Conservation (phyloP, 2,888 invertebrate genomes). For the Dendrolimus pini region DNA sequence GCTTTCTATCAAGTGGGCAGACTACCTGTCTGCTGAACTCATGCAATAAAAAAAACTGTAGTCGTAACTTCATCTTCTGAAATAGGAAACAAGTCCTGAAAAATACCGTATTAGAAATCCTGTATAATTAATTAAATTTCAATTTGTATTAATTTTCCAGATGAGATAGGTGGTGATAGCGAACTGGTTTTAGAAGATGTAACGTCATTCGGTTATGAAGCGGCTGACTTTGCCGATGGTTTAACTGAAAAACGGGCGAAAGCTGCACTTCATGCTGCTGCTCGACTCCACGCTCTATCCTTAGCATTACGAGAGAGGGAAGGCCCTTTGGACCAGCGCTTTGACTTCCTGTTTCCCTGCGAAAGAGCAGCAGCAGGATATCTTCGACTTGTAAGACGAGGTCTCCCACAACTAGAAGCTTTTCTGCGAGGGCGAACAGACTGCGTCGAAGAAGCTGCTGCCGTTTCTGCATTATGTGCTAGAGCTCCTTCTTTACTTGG, state of each 20-base stretch:
- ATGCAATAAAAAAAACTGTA: too few relatives aligned
- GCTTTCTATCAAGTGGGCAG: too few relatives aligned
- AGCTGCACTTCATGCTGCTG: conserved; percentile 83
- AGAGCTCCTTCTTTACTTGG: conserved; percentile 84
- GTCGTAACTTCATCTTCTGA: too few relatives aligned
- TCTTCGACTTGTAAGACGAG: conserved; percentile 85
- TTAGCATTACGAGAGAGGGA: conserved; percentile 70
- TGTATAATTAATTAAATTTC: too few relatives aligned
- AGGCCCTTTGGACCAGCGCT: conserved; percentile 63
- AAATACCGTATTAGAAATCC: too few relatives aligned
- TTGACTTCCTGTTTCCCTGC: conserved; percentile 84
- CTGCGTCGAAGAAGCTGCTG: conserved; percentile 76
- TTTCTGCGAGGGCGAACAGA: conserved; percentile 82
- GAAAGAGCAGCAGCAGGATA: conserved; percentile 88
- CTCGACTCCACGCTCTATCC: conserved; percentile 84
- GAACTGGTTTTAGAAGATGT: conserved; percentile 87
- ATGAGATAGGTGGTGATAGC: conserved; percentile 67
- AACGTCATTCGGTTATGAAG: conserved; percentile 78
- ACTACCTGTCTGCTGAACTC: too few relatives aligned
- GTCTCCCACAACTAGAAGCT: conserved; percentile 84
- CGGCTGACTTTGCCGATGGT: conserved; percentile 83
- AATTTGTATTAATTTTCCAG: conserved; percentile 29
- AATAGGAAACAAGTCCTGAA: too few relatives aligned
- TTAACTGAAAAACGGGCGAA: conserved; percentile 79
- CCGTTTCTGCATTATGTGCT: conserved; percentile 80